Conservation (phyloP, 2,888 invertebrate species). For the Tetranychus truncatus region DNA sequence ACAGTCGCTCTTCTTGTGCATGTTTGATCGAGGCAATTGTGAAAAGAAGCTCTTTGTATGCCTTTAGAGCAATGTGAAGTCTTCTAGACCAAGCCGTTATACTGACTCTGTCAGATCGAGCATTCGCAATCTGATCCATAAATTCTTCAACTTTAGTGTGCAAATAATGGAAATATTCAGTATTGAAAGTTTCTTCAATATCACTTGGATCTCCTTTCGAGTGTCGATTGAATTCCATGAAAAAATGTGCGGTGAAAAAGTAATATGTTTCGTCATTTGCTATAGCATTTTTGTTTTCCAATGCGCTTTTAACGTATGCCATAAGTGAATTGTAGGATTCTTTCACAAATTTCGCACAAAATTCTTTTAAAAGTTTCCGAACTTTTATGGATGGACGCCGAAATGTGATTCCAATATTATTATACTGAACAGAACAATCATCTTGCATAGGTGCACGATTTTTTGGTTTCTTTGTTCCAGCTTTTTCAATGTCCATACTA, state of each 20-base stretch:
- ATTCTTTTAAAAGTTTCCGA: slow-evolving; percentile 71
- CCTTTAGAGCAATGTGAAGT: slow-evolving; percentile 59
- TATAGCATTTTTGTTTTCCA: slow-evolving; percentile 38
- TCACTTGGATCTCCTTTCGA: slow-evolving; percentile 68
- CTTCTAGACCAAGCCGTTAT: slow-evolving; percentile 55
- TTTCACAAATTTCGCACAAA: slow-evolving; percentile 77
- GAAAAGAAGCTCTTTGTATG: slow-evolving; percentile 61
- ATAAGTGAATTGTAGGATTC: slow-evolving; percentile 83
- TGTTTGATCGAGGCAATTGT: slow-evolving; percentile 65
- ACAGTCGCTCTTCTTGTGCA: slow-evolving; percentile 47
- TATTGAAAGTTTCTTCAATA: slow-evolving; percentile 81
- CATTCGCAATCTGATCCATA: slow-evolving; percentile 53
- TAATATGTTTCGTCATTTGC: slow-evolving; percentile 81
- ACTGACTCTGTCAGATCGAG: slow-evolving; percentile 66
- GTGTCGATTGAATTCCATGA: slow-evolving; percentile 88
- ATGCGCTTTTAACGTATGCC: slow-evolving; percentile 58
- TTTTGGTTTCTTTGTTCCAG: slow-evolving; percentile 50
- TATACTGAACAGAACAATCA: slow-evolving; percentile 34
- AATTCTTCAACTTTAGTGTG: slow-evolving; percentile 75
- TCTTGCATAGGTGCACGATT: slow-evolving; percentile 54
- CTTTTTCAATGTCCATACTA: slow-evolving; percentile 57
- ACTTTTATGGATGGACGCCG: slow-evolving; percentile 52
- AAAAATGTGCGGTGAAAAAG: slow-evolving; percentile 79
- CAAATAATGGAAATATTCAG: slow-evolving; percentile 77
- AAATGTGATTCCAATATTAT: slow-evolving; percentile 29